Evolutionary conservation across 2,888 invertebrate species (phyloP).

Genomic region (Entomobrya multifasciata): DNA sequence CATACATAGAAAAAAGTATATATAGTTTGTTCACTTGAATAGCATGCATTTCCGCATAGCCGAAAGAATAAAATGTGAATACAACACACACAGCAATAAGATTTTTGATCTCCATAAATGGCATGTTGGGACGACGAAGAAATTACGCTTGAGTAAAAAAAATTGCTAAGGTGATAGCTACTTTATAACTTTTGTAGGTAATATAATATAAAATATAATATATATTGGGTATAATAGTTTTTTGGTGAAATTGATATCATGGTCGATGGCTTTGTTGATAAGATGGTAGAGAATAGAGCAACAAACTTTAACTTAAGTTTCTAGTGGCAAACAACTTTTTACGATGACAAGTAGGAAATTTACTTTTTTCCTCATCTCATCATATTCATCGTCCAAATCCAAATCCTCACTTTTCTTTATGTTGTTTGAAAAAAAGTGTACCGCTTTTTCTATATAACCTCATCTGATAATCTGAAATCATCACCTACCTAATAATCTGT

Average conservation of each 20-base stretch:
- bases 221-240: constrained; percentile 35
- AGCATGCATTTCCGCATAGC: background rate
- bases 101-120: background rate
- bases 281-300: background rate
- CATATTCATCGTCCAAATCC: constrained; percentile 20
- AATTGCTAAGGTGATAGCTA: background rate
- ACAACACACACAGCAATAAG: background rate
- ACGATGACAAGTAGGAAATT: background rate
- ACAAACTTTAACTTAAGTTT: too few species aligned
- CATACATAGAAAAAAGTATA: background rate
- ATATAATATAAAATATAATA: background rate
- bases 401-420: background rate
- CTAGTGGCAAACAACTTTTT: background rate
- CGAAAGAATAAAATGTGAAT: background rate
- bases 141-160: background rate
- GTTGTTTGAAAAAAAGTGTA: background rate
- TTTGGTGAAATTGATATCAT: too few species aligned
- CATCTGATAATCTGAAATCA: background rate
- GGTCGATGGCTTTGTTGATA: too few species aligned
- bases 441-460: background rate
- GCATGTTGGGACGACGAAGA: background rate
- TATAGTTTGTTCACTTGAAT: too few species aligned
- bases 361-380: constrained; percentile 5
- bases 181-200: background rate
- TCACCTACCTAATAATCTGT: background rate